Evolutionary conservation across 2,888 invertebrate species (phyloP).

Genomic region (Rhagonycha fulva): DNA sequence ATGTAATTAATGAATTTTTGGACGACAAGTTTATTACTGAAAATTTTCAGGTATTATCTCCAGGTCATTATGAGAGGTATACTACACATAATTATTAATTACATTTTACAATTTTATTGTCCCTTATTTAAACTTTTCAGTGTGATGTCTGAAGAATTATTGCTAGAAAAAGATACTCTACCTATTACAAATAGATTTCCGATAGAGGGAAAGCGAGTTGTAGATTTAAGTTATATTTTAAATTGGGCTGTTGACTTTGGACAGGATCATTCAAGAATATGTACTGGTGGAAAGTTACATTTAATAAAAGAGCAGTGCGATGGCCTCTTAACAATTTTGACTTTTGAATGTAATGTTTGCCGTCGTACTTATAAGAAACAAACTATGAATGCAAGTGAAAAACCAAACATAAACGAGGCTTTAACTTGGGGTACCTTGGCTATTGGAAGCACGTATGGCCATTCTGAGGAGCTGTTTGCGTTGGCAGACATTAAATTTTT

Average conservation of each 20-base stretch:
- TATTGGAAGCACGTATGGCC: not conserved
- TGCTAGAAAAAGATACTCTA: not conserved
- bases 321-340: not conserved
- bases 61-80: not conserved
- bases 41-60: not conserved
- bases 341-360: not conserved
- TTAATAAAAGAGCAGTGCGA: not conserved
- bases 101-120: not conserved
- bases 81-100: not conserved
- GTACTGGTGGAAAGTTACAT: not conserved
- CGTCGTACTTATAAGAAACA: not conserved
- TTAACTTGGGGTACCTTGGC: not conserved
- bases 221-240: not conserved
- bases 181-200: not conserved
- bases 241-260: not conserved
- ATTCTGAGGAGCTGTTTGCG: not conserved
- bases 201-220: not conserved
- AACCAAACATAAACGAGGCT: not conserved
- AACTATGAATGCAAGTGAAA: not conserved
- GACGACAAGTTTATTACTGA: not conserved
- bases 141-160: not conserved
- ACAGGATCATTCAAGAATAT: not conserved
- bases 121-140: not conserved
- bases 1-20: not conserved
- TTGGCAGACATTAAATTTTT: not conserved